These are phyloP conservation scores for Timema cristinae DNA, from an alignment of 2,888 invertebrate species.

Conservation along the genomic window DNA sequence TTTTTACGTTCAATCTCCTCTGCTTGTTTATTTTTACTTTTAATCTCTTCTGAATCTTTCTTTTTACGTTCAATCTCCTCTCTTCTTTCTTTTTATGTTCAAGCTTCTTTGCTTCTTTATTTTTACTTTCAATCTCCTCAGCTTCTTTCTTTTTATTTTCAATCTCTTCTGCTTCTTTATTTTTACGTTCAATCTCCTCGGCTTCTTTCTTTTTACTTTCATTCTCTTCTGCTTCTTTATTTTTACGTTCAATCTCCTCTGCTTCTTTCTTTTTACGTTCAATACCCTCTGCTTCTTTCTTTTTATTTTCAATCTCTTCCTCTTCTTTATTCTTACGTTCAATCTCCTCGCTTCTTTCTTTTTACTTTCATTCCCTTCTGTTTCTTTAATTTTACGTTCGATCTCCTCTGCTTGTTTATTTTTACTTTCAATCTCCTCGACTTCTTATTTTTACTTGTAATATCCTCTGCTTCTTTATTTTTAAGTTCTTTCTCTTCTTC, in stretches of 20 bases:
- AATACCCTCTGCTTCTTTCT: neutral
- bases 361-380: neutral
- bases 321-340: neutral
- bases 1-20: neutral
- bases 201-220: neutral
- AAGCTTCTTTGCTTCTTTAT: neutral
- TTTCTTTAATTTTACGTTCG: neutral
- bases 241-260: neutral
- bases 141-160: neutral
- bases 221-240: neutral
- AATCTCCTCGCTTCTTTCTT: neutral
- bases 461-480: neutral
- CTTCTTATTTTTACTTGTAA: neutral
- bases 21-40: neutral
- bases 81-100: neutral
- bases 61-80: neutral
- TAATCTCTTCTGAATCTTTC: neutral
- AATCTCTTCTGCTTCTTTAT: neutral
- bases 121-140: neutral
- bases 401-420: neutral
- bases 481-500: neutral
- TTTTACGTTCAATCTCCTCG: neutral
- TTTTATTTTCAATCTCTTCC: neutral
- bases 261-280: neutral
- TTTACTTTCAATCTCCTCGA: neutral